Evolutionary conservation across 2,113 vertebrate genomes (phyloP).

Genomic region (Lepisosteus oculatus): DNA sequence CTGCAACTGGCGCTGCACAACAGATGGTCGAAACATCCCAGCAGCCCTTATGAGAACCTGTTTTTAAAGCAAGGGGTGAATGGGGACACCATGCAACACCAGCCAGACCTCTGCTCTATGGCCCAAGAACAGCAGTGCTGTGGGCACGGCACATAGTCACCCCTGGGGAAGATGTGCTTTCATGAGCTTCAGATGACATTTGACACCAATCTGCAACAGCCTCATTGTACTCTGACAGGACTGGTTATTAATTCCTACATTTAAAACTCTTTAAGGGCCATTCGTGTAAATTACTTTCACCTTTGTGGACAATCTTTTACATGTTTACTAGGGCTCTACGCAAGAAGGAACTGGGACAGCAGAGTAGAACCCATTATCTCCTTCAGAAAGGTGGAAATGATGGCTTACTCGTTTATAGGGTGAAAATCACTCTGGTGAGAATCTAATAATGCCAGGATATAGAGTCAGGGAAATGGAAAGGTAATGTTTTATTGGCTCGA

Average conservation of each 20-base stretch:
- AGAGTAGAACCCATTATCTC: neutral
- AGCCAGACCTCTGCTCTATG: too few relatives aligned
- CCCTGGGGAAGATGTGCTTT: too few relatives aligned
- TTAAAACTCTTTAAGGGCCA: neutral
- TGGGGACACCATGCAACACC: too few relatives aligned
- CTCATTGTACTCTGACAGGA: neutral
- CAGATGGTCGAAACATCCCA: too few relatives aligned
- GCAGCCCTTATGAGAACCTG: too few relatives aligned
- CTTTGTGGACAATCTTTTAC: neutral
- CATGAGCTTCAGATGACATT: neutral
- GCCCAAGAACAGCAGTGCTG: too few relatives aligned
- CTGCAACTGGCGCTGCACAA: too few relatives aligned
- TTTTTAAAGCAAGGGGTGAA: too few relatives aligned
- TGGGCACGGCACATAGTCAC: too few relatives aligned
- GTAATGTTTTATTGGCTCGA: too few relatives aligned
- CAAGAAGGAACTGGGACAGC: neutral
- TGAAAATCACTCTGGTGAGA: neutral
- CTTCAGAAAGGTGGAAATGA: conserved; percentile 1
- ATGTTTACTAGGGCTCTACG: neutral
- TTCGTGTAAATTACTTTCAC: neutral
- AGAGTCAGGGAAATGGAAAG: neutral
- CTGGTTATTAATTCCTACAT: neutral
- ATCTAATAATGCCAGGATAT: neutral
- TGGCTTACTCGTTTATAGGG: neutral
- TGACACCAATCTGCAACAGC: neutral